Percentiles rank a stretch among this genome's conserved stretches.
These are phyloP conservation scores for Atta cephalotes DNA, from an alignment of 1,140 invertebrate species.

Conservation along the genomic window DNA sequence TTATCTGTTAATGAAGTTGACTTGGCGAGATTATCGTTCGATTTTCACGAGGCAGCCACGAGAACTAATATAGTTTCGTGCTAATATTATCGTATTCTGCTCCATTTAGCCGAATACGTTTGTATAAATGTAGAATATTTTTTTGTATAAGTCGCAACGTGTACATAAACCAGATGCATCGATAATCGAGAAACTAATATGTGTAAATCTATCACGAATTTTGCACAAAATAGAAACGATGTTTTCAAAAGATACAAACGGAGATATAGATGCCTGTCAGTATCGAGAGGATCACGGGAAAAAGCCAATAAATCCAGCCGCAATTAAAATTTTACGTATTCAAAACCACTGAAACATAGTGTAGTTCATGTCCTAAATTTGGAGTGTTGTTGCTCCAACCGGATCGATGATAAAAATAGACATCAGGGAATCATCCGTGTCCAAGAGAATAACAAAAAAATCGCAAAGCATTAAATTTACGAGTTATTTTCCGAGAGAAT, in stretches of 20 bases:
- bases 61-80: neutral
- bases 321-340: conserved; percentile 10
- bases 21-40: neutral
- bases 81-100: neutral
- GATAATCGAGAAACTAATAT: conserved; percentile 17
- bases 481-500: conserved; percentile 19
- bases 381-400: neutral
- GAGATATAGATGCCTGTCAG: conserved; percentile 3
- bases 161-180: conserved; percentile 46
- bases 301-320: neutral
- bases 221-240: conserved; percentile 21
- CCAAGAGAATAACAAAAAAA: neutral
- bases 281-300: neutral
- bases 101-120: conserved; percentile 11
- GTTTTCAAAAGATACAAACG: conserved; percentile 13
- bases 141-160: conserved; percentile 42
- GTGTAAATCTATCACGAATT: conserved; percentile 32
- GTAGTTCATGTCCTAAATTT: neutral
- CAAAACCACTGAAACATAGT: neutral
- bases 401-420: neutral
- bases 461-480: neutral
- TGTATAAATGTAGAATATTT: conserved; percentile 62
- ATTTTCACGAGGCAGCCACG: conserved; percentile 2
- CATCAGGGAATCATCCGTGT: neutral
- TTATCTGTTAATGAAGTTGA: neutral